These are phyloP conservation scores for Meleagris gallopavo DNA, from an alignment of 2,113 vertebrate species.

Conservation along the genomic window DNA sequence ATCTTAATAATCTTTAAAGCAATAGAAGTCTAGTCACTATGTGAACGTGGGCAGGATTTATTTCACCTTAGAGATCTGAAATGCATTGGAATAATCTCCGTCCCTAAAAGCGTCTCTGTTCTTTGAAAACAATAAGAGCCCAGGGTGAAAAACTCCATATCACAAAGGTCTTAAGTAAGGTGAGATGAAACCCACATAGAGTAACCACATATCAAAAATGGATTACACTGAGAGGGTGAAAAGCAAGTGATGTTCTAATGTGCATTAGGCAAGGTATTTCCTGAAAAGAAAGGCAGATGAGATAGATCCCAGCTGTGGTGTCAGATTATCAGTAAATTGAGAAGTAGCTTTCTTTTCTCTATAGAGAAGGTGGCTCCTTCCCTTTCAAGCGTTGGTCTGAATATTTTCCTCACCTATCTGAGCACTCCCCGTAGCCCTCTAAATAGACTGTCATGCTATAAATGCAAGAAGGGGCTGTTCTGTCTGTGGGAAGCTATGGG, in stretches of 20 bases:
- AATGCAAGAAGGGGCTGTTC: rapidly evolving
- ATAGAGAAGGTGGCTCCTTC: neutral
- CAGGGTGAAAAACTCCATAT: neutral
- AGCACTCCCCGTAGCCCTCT: constrained; percentile 26
- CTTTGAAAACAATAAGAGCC: neutral
- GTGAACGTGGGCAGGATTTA: neutral
- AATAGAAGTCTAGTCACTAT: neutral
- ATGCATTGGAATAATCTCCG: neutral
- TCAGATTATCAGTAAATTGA: constrained; percentile 55
- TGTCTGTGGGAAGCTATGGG: neutral
- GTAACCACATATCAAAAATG: neutral
- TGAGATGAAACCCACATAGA: neutral
- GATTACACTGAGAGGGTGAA: neutral
- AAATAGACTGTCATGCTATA: constrained; percentile 2
- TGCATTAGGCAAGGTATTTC: constrained; percentile 10
- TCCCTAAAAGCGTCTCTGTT: neutral
- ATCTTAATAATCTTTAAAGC: neutral
- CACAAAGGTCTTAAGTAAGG: neutral
- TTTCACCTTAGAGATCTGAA: neutral
- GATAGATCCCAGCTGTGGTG: neutral
- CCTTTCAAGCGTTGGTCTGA: neutral
- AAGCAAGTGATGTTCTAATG: neutral
- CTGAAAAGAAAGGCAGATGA: constrained; percentile 17
- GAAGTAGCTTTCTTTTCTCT: neutral
- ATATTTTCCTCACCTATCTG: neutral